Evolutionary conservation across 1,140 invertebrate genomes (phyloP), one percentile per base, ranked within the genome.

Genomic region (Ceratitis capitata): DNA sequence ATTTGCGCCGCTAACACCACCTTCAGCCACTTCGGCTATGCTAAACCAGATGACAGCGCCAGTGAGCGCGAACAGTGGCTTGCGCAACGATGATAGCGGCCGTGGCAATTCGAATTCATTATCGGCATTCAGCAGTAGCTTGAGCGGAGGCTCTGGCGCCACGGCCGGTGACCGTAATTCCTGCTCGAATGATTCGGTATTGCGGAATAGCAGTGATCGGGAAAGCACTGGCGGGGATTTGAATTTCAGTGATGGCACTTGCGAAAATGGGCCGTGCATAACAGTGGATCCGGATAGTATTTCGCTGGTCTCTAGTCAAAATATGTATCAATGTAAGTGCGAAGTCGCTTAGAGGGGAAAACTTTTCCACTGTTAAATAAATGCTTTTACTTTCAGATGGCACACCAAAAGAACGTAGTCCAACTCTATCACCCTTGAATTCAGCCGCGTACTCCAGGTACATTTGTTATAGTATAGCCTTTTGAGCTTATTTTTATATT

Each of bases 101-200:
- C 94, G 94, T 6, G 94, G 94, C 16, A 91, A 87, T 58, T 89
- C 90, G 61, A 89, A 91, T 82, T 91, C 90, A 1, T 12, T 91
- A 53, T 91, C 90, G 12, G 93, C 90, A 1, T 92, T 92, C 56
- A 92, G 92, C 42, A 89, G 87, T 87, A 92, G 89, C 56, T 92
- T 91, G 89, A 86, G 94, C 91, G 87, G 94, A 89, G 88, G 92
- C 92, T 93, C 95, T 3, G 96, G 95, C 1, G 90, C 90, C 64
- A 91, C 90, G 0, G 90, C 87, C 0, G 90, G 90, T 2, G 96
- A 97, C 89, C 92, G 96, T 56, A 96, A 96, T 84, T 97, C 96
- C 88, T 97, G 96, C 92, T 97, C 96, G 88, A 96, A 96, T n/a
- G 97, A 97, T 91, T 97, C 96, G 26, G 96, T 96, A 86, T 91